Evolutionary conservation across 2,888 invertebrate genomes (phyloP), one percentile per base, ranked within the genome.

Genomic region (Hypsopygia costalis): DNA sequence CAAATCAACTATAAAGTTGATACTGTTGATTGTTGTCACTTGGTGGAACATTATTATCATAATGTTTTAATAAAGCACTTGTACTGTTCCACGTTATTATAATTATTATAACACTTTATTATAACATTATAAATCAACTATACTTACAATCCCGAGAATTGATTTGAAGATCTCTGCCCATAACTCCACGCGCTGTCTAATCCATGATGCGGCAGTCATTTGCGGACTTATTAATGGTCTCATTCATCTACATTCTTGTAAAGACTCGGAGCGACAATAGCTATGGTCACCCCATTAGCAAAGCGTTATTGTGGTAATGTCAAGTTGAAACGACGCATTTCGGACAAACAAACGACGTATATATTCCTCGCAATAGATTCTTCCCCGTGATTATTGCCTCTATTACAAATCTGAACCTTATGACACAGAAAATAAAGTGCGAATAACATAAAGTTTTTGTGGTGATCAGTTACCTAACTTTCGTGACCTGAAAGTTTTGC

Each of bases 251-350:
- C 28, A 29, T 36, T 36, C 36, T 36, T 36, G 36, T 29, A 25
- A 6, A 36, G 29, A 29, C 36, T 28, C 28, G 6, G 25, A 29
- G 36, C 28, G 36, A 36, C 27, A 36, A 36, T 36, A 28, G 20
- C 36, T 28, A 8, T 25, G 25, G 25, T 25, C 36, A 36, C 9
- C 36, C 36, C 36, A 36, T 36, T 36, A 36, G 36, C 36, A 28
- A 28, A 11, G 16, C 36, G 27, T 29, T 29, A 29, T 29, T 36
- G 36, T 36, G 36, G 36, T 10, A 36, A 36, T 36, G 36, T 36
- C 36, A 16, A 28, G 36, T 36, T 29, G 29, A 16, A 29, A 11
- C 25, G 25, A 36, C 16, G 36, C 28, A 12, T 36, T 28, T 20
- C 20, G 29, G 36, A 6, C 9, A 16, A 8, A 16, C 16, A 20